Percentiles rank a stretch among this genome's conserved stretches.
phyloP scores from a whole-genome alignment of 1,140 invertebrate species.

The Acromyrmex echinatior region DNA sequence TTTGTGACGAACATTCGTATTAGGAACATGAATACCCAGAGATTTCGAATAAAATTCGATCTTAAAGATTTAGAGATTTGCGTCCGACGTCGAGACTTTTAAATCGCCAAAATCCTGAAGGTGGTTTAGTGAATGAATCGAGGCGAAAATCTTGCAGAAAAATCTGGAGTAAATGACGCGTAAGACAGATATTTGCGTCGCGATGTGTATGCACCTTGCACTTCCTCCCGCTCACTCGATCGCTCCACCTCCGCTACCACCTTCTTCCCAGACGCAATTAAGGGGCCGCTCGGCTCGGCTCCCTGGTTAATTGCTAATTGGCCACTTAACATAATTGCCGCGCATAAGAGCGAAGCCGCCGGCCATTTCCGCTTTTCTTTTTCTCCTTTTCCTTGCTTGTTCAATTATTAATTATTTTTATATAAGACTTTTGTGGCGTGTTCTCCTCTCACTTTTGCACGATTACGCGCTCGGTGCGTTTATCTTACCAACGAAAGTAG shows the following conservation, averaged over 20 bases:
- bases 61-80: not conserved
- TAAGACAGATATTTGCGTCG: slow-evolving; percentile 56
- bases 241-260: slow-evolving; percentile 57
- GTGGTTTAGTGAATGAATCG: not conserved
- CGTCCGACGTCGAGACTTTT: not conserved
- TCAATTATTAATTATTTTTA: slow-evolving; percentile 72
- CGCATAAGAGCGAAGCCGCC: slow-evolving; percentile 76
- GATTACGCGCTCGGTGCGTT: not conserved
- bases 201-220: slow-evolving; percentile 67
- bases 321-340: slow-evolving; percentile 83
- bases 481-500: not conserved
- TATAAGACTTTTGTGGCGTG: slow-evolving; percentile 22
- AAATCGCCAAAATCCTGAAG: not conserved
- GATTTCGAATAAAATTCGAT: not conserved
- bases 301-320: slow-evolving; percentile 83
- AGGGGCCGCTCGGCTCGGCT: slow-evolving; percentile 77
- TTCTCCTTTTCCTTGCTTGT: slow-evolving; percentile 58
- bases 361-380: slow-evolving; percentile 80
- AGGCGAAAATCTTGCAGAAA: slow-evolving; percentile 1
- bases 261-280: slow-evolving; percentile 72
- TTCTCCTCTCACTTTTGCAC: slow-evolving; percentile 63
- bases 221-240: slow-evolving; percentile 63
- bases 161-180: slow-evolving; percentile 68
- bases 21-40: not conserved
- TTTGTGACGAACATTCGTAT: not conserved